Evolutionary conservation across 2,797 vertebrate species (phyloP), one percentile per base, ranked within the genome.

Genomic region (Momotus momota): DNA sequence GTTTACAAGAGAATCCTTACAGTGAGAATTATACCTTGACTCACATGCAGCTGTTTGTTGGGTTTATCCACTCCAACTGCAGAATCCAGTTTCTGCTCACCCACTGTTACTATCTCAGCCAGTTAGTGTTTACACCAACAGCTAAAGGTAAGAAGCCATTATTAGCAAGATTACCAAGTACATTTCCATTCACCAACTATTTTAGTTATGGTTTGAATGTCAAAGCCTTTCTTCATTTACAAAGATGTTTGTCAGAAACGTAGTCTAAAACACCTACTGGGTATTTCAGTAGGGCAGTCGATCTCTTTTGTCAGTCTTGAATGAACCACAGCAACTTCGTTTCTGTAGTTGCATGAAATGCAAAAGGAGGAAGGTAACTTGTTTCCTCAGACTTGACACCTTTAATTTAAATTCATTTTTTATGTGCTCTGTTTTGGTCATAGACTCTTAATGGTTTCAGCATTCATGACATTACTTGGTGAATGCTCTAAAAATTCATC

Each of bases 351-450:
- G 62, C 80, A 60, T 52, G 86, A 96, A 96, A 96, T 80, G 70
- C 78, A 61, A 92, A 78, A 95, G 41, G 65, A 94, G 62, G 55
- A 83, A 96, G 91, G 94, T n/a, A 92, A 38, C 66, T 49, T 83
- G 38, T 96, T 94, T 96, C 94, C 88, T 91, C 71, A 89, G 88
- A 94, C 83, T 26, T 90, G 82, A 91, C 84, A 88, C 31, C 55
- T 98, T 95, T 81, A 89, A 95, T 96, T 88, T 95, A 86, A 91
- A 73, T 85, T 93, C 10, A 84, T 84, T 97, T 95, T 95, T 94
- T 71, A 33, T 91, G 60, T 92, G 89, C 69, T 85, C 81, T 91
- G 46, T 78, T 94, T 88, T 90, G 89, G 62, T 73, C 82, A 51
- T 12, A 78, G 70, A 43, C 31, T 67, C 74, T 93, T 96, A 86